phyloP scores from a whole-genome alignment of 2,113 vertebrate species.

The Opisthocomus hoazin region DNA sequence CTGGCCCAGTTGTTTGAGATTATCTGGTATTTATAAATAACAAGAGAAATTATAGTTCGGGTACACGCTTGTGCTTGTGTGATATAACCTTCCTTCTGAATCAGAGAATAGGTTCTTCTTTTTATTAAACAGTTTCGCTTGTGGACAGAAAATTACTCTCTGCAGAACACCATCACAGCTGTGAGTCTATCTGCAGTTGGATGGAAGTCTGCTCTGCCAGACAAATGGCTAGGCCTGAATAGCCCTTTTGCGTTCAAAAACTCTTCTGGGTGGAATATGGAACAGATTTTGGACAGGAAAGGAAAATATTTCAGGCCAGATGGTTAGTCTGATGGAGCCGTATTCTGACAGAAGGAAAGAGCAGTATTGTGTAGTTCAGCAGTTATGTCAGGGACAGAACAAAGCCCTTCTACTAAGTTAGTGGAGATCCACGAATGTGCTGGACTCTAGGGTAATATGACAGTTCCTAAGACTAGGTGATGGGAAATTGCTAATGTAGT shows the following conservation, averaged over 20 bases:
- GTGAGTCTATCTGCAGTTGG: slow-evolving; percentile 31
- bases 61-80: not conserved
- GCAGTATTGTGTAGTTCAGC: slow-evolving; percentile 19
- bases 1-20: not conserved
- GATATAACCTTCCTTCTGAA: not conserved
- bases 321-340: slow-evolving; percentile 40
- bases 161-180: slow-evolving; percentile 33
- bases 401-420: slow-evolving; percentile 24
- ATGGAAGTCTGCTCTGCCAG: slow-evolving; percentile 28
- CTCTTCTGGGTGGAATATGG: slow-evolving; percentile 34
- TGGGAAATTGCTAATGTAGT: not conserved
- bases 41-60: not conserved
- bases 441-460: slow-evolving; percentile 8
- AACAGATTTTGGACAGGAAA: slow-evolving; percentile 44
- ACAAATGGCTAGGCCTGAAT: slow-evolving; percentile 41
- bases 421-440: slow-evolving; percentile 25
- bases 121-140: not conserved
- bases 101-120: not conserved
- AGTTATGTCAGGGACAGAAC: not conserved
- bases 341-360: slow-evolving; percentile 25
- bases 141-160: not conserved
- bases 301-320: slow-evolving; percentile 26
- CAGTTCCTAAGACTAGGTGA: not conserved
- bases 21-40: not conserved
- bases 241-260: slow-evolving; percentile 50